Base-by-base conservation (phyloP, 2,888 invertebrate species). In the Ophion ventricosus region DNA sequence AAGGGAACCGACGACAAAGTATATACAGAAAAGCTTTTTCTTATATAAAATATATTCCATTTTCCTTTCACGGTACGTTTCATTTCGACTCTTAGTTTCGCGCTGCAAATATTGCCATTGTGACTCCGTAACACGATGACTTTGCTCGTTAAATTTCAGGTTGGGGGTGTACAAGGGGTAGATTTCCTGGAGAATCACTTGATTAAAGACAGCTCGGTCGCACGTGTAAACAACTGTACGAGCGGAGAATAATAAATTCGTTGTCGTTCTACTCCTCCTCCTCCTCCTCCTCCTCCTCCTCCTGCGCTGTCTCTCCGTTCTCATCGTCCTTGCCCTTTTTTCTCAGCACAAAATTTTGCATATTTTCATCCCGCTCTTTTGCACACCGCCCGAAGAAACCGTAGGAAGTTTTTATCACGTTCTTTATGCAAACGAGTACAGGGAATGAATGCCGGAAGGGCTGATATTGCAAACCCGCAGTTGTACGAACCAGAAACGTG, bases 201-300 rank as follows among this genome's bases (percentile, higher is more conserved):
- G 81, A 84, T 82, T 82, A 81, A 79, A 84, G 84, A 69, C 66
- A 84, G 61, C 61, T 84, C 69, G 74, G 73, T 81, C 84, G 75
- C 84, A 82, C 78, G 78, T 84, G 82, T 82, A 75, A 84, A 84
- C 75, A 82, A 84, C 72, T 67, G 82, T 61, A 70, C 84, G 81
- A 78, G 79, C 49, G 35, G 61, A 61, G 81, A 84, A 84, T 81
- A 82, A 81, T 75, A 79, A 84, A 79, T 82, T 76, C 64, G 56
- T 66, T 29, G 56, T 56, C 64, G 49, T 72, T 59, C 29, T 67
- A 11, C 43, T 43, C 43, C 43, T 17, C 49, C 14, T 25, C 67
- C 3, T 40, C 11, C 23, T 67, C 67, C 17, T 67, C 49, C 26
- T 67, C 14, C 23, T 67, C 63, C 25, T 72, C 29, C 29, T 70